Evolutionary conservation across 1,140 invertebrate species (phyloP).

Genomic region (Drosophila pruinosa): DNA sequence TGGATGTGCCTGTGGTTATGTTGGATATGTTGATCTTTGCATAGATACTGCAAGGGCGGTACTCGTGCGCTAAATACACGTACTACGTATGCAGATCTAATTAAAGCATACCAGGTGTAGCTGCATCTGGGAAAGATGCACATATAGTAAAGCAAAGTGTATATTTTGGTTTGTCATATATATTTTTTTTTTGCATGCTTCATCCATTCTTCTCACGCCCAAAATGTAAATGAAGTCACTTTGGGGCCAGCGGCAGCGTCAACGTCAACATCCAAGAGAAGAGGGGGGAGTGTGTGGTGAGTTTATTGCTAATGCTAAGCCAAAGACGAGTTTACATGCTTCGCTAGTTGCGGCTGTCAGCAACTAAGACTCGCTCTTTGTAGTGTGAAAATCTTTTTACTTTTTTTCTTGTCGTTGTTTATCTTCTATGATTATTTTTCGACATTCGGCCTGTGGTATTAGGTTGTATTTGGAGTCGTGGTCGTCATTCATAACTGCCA

Average conservation of each 20-base stretch:
- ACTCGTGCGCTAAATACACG: slow-evolving; percentile 24
- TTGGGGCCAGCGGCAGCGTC: slow-evolving; percentile 5
- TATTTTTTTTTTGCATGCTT: slow-evolving; percentile 37
- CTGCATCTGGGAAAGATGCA: slow-evolving; percentile 42
- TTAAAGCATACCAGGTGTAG: slow-evolving; percentile 48
- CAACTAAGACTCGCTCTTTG: slow-evolving; percentile 23
- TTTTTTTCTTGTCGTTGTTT: slow-evolving; percentile 36
- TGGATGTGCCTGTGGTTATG: slow-evolving; percentile 8
- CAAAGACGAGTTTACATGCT: slow-evolving; percentile 65
- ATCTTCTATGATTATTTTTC: slow-evolving; percentile 60
- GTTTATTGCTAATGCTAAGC: slow-evolving; percentile 59
- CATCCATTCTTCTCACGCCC: slow-evolving; percentile 69
- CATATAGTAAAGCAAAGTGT: slow-evolving; percentile 15
- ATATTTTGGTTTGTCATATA: slow-evolving; percentile 33
- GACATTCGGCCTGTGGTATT: slow-evolving; percentile 32
- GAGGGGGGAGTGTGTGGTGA: neutral
- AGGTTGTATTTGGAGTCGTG: neutral
- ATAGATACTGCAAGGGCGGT: slow-evolving; percentile 52
- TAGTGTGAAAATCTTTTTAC: slow-evolving; percentile 71
- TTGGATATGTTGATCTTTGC: slow-evolving; percentile 38
- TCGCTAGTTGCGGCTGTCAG: slow-evolving; percentile 43
- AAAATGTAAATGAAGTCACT: slow-evolving; percentile 72
- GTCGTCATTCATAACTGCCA: slow-evolving; percentile 42
- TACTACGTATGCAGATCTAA: slow-evolving; percentile 52
- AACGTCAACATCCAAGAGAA: neutral